phyloP scores from a whole-genome alignment of 2,113 vertebrate genomes.

The Merops nubicus region DNA sequence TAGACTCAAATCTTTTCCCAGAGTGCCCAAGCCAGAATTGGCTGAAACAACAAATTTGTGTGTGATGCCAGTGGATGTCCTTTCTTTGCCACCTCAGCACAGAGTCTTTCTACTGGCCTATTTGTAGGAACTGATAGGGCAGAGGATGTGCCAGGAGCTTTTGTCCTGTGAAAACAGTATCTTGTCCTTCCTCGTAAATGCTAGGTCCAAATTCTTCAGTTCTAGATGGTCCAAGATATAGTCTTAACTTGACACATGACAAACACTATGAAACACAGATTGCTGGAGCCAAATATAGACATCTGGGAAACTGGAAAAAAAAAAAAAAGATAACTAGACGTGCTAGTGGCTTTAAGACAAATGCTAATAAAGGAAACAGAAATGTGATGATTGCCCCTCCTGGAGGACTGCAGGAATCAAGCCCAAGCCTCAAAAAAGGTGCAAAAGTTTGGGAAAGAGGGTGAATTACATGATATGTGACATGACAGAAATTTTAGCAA shows the following conservation, averaged over 20 bases:
- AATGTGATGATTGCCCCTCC: constrained; percentile 35
- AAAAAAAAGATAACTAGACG: not conserved
- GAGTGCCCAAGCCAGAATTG: not conserved
- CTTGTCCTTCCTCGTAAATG: not conserved
- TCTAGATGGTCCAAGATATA: constrained; percentile 31
- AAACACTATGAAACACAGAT: constrained; percentile 50
- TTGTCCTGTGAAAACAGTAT: not conserved
- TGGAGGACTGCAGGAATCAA: constrained; percentile 25
- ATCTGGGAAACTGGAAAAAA: constrained; percentile 34
- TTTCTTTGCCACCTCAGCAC: not conserved
- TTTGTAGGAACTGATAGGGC: not conserved
- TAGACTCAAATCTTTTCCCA: not conserved
- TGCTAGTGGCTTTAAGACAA: constrained; percentile 54
- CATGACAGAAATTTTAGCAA: constrained; percentile 36
- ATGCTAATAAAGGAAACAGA: constrained; percentile 63
- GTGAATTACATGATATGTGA: constrained; percentile 2
- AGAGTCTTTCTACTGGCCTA: not conserved
- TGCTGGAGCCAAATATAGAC: constrained; percentile 58
- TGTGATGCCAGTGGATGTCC: not conserved
- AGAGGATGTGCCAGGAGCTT: not conserved
- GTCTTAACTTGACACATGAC: constrained; percentile 52
- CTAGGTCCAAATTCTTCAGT: constrained; percentile 21
- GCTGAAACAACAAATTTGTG: not conserved
- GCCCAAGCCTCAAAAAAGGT: constrained; percentile 32
- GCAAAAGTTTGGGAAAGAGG: constrained; percentile 9